Percentiles rank a stretch among this genome's conserved stretches.
Evolutionary conservation across 2,113 vertebrate genomes (phyloP).

Genomic region (Ageneiosus marmoratus): DNA sequence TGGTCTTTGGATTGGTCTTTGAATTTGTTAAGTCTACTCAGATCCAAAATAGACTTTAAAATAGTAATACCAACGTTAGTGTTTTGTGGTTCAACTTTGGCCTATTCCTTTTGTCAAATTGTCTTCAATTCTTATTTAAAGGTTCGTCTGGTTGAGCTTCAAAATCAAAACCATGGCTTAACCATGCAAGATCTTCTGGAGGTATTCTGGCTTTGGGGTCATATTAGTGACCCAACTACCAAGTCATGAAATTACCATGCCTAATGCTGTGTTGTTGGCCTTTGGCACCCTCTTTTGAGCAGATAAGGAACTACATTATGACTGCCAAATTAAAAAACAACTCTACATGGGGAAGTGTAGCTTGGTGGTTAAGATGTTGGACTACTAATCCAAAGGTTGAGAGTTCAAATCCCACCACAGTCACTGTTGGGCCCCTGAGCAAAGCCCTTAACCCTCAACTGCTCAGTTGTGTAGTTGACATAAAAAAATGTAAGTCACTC

Average conservation of each 20-base stretch:
- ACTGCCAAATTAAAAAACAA: not conserved
- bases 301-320: constrained; percentile 9
- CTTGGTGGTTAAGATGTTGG: too few relatives aligned
- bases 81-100: not conserved
- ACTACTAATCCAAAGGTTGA: too few relatives aligned
- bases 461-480: too few relatives aligned
- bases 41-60: too few relatives aligned
- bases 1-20: too few relatives aligned
- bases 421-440: too few relatives aligned
- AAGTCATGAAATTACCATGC: not conserved
- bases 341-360: too few relatives aligned
- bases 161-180: not conserved
- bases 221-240: not conserved
- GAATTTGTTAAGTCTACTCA: too few relatives aligned
- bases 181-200: not conserved
- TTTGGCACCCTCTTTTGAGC: constrained; percentile 36
- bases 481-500: too few relatives aligned
- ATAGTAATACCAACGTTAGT: not conserved
- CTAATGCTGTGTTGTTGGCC: not conserved
- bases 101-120: not conserved
- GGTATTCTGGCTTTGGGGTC: not conserved
- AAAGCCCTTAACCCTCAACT: too few relatives aligned
- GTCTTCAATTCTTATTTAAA: not conserved
- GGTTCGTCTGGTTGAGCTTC: not conserved
- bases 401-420: too few relatives aligned